A percentile compares a stretch with the other conserved stretches of the same genome.
These are phyloP conservation scores for Ambastaia sidthimunki DNA, from an alignment of 2,797 vertebrate species.

Conservation along the genomic window DNA sequence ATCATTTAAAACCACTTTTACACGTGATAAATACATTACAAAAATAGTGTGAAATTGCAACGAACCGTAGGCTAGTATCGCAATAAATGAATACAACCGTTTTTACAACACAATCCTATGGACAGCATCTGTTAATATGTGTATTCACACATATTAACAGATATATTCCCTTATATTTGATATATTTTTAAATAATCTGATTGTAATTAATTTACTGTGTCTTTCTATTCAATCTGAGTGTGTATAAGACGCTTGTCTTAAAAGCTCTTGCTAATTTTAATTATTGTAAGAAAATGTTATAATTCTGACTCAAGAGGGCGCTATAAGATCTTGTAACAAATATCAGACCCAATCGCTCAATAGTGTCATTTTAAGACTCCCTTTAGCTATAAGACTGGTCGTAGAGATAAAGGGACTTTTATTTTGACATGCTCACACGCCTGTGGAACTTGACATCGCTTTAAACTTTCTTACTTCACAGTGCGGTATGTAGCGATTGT, in stretches of 20 bases:
- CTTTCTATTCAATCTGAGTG: no score
- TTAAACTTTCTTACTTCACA: slow-evolving; percentile 21
- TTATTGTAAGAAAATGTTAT: background rate
- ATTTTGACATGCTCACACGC: slow-evolving; percentile 39
- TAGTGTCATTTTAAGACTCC: background rate
- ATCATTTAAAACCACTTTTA: background rate
- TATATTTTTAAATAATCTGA: no score
- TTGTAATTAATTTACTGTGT: no score
- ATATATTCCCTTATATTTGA: no score
- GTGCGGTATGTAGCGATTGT: slow-evolving; percentile 14
- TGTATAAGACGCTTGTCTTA: no score
- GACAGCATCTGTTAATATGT: no score
- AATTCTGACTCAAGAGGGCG: slow-evolving; percentile 9
- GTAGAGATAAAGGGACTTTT: slow-evolving; percentile 29
- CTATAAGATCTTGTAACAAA: slow-evolving; percentile 3
- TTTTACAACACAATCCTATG: background rate
- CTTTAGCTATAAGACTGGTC: background rate
- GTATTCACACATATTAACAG: no score
- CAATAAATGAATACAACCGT: background rate
- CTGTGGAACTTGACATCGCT: background rate
- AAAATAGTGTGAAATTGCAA: background rate
- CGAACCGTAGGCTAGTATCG: background rate
- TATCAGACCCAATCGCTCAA: background rate
- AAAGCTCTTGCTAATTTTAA: no score
- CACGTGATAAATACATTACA: background rate